Conservation (phyloP, 2,888 invertebrate species). For the Cerceris rybyensis region DNA sequence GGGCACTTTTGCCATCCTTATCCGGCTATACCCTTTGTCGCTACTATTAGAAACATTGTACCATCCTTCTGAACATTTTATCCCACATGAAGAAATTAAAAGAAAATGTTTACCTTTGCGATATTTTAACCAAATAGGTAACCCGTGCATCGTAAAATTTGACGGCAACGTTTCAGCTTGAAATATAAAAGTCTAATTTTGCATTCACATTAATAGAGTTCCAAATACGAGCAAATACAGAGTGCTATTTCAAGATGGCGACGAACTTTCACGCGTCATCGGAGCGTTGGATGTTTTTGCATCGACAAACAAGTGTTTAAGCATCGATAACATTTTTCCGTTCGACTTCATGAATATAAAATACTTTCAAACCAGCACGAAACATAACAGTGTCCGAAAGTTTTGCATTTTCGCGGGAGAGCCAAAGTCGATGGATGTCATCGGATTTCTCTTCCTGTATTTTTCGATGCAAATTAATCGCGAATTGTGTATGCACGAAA, state of each 20-base stretch:
- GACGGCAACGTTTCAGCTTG: too few relatives aligned
- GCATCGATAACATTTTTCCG: conserved; percentile 15
- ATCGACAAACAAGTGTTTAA: conserved; percentile 18
- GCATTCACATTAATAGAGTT: not conserved
- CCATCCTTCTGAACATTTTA: too few relatives aligned
- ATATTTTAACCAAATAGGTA: too few relatives aligned
- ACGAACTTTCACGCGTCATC: not conserved
- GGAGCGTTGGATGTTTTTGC: not conserved
- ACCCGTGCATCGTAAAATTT: too few relatives aligned
- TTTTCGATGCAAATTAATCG: conserved; percentile 14
- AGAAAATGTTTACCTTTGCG: too few relatives aligned
- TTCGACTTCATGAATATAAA: conserved; percentile 24
- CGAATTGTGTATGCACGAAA: not conserved
- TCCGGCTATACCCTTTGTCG: too few relatives aligned
- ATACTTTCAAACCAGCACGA: not conserved
- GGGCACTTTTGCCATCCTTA: too few relatives aligned
- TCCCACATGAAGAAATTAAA: too few relatives aligned
- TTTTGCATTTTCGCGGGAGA: not conserved
- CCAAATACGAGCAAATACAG: not conserved
- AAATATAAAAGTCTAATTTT: too few relatives aligned
- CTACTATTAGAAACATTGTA: too few relatives aligned
- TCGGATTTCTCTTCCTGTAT: not conserved
- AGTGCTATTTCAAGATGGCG: not conserved
- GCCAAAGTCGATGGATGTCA: conserved; percentile 6
- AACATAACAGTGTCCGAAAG: conserved; percentile 10